Percentiles rank a stretch among this genome's conserved stretches.
These are phyloP conservation scores for Gymnocephalus cernua DNA, from an alignment of 2,113 vertebrate genomes.

Conservation along the genomic window DNA sequence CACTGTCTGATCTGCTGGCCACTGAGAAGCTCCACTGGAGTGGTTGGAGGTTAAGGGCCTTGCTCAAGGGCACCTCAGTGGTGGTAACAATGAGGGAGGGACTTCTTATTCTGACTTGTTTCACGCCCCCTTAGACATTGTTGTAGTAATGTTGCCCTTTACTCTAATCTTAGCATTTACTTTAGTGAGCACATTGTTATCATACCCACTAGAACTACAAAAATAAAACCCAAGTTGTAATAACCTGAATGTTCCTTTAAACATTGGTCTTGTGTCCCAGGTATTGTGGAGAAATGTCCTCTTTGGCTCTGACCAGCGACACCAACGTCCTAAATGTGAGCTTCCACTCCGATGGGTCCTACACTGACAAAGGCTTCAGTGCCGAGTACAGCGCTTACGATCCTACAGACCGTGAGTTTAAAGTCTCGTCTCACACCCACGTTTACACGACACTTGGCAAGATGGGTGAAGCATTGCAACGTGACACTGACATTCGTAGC, in stretches of 20 bases:
- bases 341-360: slow-evolving; percentile 85
- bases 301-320: slow-evolving; percentile 70
- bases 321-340: slow-evolving; percentile 64
- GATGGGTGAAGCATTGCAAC: slow-evolving; percentile 25
- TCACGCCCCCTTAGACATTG: background rate
- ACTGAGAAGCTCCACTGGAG: too few species aligned
- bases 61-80: too few species aligned
- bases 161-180: background rate
- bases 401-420: slow-evolving; percentile 82
- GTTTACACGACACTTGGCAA: background rate
- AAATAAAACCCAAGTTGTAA: background rate
- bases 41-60: too few species aligned
- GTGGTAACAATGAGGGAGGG: too few species aligned
- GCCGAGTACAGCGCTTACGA: slow-evolving; percentile 78
- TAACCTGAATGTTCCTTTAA: background rate
- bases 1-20: too few species aligned
- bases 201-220: background rate
- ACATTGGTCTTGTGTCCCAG: slow-evolving; percentile 54
- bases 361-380: slow-evolving; percentile 85
- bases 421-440: background rate
- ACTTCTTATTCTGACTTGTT: background rate
- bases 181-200: background rate
- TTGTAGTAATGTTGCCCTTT: background rate
- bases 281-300: slow-evolving; percentile 82
- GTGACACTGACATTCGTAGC: slow-evolving; percentile 36